Conservation (phyloP, 1,140 invertebrate species). For the Goniozus legneri region DNA sequence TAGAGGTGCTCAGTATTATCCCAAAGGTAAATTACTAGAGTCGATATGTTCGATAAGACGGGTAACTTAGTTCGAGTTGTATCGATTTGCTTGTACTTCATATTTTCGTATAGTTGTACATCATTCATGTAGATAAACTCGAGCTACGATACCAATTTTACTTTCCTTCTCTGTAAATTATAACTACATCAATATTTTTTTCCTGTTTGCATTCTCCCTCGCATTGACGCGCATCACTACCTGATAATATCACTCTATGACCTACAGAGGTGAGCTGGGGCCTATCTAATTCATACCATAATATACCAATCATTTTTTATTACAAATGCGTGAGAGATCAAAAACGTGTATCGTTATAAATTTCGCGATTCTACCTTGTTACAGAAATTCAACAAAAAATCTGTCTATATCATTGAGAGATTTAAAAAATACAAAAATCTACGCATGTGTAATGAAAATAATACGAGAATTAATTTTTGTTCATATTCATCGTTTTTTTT, state of each 20-base stretch:
- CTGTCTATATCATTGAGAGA: too few relatives aligned
- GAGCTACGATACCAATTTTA: conserved; percentile 15
- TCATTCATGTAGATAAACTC: conserved; percentile 22
- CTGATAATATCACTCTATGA: conserved; percentile 52
- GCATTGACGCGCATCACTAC: conserved; percentile 53
- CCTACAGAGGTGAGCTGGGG: conserved; percentile 54
- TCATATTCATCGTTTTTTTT: too few relatives aligned
- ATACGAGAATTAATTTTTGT: too few relatives aligned
- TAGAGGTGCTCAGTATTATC: conserved; percentile 69
- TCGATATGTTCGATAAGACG: conserved; percentile 11
- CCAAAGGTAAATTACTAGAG: conserved; percentile 66
- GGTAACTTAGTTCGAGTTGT: conserved; percentile 27
- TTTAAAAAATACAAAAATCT: too few relatives aligned
- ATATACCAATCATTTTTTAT: too few relatives aligned
- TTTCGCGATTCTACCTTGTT: too few relatives aligned
- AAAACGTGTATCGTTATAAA: too few relatives aligned
- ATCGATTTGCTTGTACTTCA: neutral
- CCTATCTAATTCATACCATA: too few relatives aligned
- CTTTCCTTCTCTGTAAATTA: conserved; percentile 26
- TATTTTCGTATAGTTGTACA: neutral
- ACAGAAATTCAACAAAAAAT: too few relatives aligned
- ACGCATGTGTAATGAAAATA: too few relatives aligned
- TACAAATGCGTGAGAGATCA: too few relatives aligned
- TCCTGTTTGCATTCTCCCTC: conserved; percentile 51
- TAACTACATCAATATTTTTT: conserved; percentile 49